phyloP scores from a whole-genome alignment of 2,113 vertebrate genomes.

The Siniperca chuatsi region DNA sequence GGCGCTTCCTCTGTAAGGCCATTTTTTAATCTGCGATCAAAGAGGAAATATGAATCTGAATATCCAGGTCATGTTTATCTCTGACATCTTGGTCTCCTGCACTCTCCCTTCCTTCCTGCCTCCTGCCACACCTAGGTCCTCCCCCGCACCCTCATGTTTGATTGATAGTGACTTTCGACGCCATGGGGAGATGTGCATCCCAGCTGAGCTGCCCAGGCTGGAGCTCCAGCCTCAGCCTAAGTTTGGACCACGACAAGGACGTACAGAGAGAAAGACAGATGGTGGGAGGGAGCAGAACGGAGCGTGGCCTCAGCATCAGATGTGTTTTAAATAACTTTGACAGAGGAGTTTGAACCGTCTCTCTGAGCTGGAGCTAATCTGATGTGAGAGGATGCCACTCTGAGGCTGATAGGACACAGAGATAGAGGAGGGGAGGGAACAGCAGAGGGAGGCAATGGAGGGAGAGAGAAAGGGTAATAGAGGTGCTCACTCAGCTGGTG shows the following conservation, averaged over 20 bases:
- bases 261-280: conserved; percentile 63
- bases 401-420: conserved; percentile 81
- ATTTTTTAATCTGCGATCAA: conserved; percentile 18
- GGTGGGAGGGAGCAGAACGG: conserved; percentile 55
- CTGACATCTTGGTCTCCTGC: conserved; percentile 57
- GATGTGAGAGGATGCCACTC: conserved; percentile 84
- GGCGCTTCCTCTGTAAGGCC: neutral
- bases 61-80: conserved; percentile 58
- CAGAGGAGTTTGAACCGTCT: conserved; percentile 83
- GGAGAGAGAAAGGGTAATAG: conserved; percentile 77
- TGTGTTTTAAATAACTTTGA: conserved; percentile 87
- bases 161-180: conserved; percentile 80
- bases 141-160: conserved; percentile 68
- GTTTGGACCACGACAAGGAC: conserved; percentile 77
- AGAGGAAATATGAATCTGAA: conserved; percentile 44
- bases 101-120: conserved; percentile 43
- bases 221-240: conserved; percentile 57
- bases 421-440: conserved; percentile 69
- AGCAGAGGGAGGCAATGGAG: conserved; percentile 50
- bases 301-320: conserved; percentile 66
- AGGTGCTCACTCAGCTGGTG: conserved; percentile 84
- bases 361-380: conserved; percentile 83
- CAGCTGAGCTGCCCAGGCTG: conserved; percentile 63
- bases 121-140: conserved; percentile 71
- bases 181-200: conserved; percentile 70